Evolutionary conservation across 2,797 vertebrate genomes (phyloP).

Genomic region (Crocodylus rhombifer): DNA sequence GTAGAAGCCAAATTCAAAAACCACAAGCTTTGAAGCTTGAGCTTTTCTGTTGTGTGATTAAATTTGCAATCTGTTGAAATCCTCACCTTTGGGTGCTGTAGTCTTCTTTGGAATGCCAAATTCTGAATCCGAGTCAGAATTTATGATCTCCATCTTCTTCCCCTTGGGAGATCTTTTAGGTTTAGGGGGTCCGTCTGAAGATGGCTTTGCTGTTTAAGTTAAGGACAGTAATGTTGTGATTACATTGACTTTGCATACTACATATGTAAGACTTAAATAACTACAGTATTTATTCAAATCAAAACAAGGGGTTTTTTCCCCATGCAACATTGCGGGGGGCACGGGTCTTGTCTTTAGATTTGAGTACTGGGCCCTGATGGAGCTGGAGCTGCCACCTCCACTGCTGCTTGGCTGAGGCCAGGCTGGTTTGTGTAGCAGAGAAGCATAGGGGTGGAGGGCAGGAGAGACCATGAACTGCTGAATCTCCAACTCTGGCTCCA

Average conservation of each 20-base stretch:
- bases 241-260: neutral
- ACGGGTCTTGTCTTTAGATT: no score
- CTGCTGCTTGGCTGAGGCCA: no score
- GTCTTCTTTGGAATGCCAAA: conserved; percentile 90
- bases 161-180: conserved; percentile 91
- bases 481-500: no score
- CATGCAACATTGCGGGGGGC: no score
- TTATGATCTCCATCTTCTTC: conserved; percentile 92
- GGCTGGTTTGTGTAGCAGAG: no score
- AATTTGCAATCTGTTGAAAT: neutral
- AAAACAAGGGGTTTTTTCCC: neutral
- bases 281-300: neutral
- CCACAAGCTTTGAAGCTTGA: neutral
- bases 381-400: no score
- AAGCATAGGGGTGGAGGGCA: no score
- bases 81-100: conserved; percentile 87
- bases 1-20: neutral
- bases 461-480: no score
- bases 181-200: conserved; percentile 85
- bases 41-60: neutral
- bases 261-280: neutral
- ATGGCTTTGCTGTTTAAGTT: conserved; percentile 86
- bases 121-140: conserved; percentile 96
- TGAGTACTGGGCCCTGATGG: no score
- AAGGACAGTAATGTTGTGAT: neutral